phyloP scores from a whole-genome alignment of 2,113 vertebrate species.

The Neotragus moschatus region DNA sequence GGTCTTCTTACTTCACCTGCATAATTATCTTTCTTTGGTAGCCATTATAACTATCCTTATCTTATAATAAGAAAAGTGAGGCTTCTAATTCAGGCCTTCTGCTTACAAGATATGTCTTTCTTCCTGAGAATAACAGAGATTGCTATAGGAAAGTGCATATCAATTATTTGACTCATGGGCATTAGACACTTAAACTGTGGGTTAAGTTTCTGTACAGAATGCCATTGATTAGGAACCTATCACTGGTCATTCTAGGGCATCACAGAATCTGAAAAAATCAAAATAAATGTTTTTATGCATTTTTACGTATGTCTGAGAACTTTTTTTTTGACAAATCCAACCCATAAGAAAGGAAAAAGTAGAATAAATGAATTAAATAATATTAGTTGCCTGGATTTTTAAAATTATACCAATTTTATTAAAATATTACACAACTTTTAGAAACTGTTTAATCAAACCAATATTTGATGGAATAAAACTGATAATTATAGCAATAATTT shows the following conservation, averaged over 20 bases:
- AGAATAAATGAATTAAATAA: neutral
- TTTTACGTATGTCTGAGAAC: neutral
- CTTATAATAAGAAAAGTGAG: neutral
- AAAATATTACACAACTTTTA: neutral
- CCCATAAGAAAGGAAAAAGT: neutral
- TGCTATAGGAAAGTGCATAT: neutral
- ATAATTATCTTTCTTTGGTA: neutral
- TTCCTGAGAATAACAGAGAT: neutral
- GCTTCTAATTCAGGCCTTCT: neutral
- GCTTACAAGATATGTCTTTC: neutral
- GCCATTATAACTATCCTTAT: neutral
- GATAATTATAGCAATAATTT: neutral
- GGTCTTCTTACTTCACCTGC: neutral
- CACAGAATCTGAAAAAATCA: neutral
- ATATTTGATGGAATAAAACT: neutral
- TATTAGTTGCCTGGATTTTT: neutral
- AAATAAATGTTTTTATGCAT: neutral
- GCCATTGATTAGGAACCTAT: neutral
- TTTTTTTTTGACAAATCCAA: neutral
- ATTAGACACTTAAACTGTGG: neutral
- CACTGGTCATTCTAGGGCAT: neutral
- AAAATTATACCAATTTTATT: neutral
- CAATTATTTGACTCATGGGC: neutral
- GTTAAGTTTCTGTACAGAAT: neutral
- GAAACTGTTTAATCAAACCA: neutral